phyloP scores from a whole-genome alignment of 2,888 invertebrate species.

The Cheilosia scutellata region DNA sequence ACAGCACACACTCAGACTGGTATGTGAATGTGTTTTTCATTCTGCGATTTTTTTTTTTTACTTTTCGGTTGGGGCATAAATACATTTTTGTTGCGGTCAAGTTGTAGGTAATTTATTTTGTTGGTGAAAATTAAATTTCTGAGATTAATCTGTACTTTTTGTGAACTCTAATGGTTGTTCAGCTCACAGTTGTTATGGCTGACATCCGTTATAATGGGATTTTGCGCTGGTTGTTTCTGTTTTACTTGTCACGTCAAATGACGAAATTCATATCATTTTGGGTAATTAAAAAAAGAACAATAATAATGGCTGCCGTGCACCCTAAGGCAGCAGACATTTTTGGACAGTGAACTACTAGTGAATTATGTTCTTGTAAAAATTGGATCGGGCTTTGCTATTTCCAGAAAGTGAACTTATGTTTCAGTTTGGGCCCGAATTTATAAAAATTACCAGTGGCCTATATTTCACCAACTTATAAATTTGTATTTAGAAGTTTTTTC shows the following conservation, averaged over 20 bases:
- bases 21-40: constrained; percentile 36
- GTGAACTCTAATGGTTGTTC: background rate
- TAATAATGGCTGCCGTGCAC: no score
- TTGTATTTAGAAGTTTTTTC: no score
- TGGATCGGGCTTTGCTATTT: no score
- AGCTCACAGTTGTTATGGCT: constrained; percentile 23
- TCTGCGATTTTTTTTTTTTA: constrained; percentile 32
- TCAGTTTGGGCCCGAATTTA: no score
- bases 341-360: no score
- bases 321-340: no score
- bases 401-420: no score
- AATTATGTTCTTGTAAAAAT: no score
- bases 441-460: no score
- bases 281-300: constrained; percentile 4
- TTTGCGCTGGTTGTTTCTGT: background rate
- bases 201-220: constrained; percentile 57
- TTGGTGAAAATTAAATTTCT: constrained; percentile 49
- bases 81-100: constrained; percentile 21
- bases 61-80: background rate
- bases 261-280: constrained; percentile 29
- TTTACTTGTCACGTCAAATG: background rate
- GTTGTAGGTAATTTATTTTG: constrained; percentile 54
- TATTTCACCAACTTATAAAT: no score
- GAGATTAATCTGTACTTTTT: constrained; percentile 50
- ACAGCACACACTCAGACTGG: background rate